These are phyloP conservation scores for Euproctis similis DNA, from an alignment of 2,888 invertebrate species.

Conservation along the genomic window DNA sequence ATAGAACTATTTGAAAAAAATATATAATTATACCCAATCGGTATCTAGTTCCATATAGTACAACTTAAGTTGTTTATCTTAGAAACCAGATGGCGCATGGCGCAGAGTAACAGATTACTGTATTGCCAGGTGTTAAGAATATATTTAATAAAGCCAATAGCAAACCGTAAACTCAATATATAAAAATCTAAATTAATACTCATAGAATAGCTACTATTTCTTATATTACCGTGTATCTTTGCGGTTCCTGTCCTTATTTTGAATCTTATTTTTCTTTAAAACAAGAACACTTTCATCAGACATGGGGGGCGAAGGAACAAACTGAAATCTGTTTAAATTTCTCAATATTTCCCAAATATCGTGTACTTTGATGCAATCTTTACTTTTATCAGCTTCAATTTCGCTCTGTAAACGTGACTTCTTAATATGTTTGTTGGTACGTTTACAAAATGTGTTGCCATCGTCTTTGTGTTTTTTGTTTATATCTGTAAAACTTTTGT, in stretches of 20 bases:
- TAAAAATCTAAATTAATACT: too few species aligned
- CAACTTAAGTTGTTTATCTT: too few species aligned
- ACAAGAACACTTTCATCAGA: slow-evolving; percentile 42
- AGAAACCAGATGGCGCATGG: too few species aligned
- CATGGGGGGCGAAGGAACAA: slow-evolving; percentile 45
- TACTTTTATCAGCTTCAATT: slow-evolving; percentile 12
- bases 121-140: too few species aligned
- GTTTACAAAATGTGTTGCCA: slow-evolving; percentile 20
- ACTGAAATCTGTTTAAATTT: slow-evolving; percentile 55
- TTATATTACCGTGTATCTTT: slow-evolving; percentile 41
- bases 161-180: too few species aligned
- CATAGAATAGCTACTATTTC: too few species aligned
- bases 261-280: slow-evolving; percentile 30
- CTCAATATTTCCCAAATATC: slow-evolving; percentile 59
- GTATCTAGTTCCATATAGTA: too few species aligned
- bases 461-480: slow-evolving; percentile 37
- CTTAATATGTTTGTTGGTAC: background rate
- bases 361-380: slow-evolving; percentile 29
- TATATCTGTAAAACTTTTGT: slow-evolving; percentile 47
- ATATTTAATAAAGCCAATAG: too few species aligned
- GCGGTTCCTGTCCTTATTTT: slow-evolving; percentile 26
- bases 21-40: too few species aligned
- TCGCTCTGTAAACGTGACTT: background rate
- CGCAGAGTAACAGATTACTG: too few species aligned
- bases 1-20: too few species aligned